phyloP scores from a whole-genome alignment of 1,140 invertebrate species.

The Dinoponera quadriceps region DNA sequence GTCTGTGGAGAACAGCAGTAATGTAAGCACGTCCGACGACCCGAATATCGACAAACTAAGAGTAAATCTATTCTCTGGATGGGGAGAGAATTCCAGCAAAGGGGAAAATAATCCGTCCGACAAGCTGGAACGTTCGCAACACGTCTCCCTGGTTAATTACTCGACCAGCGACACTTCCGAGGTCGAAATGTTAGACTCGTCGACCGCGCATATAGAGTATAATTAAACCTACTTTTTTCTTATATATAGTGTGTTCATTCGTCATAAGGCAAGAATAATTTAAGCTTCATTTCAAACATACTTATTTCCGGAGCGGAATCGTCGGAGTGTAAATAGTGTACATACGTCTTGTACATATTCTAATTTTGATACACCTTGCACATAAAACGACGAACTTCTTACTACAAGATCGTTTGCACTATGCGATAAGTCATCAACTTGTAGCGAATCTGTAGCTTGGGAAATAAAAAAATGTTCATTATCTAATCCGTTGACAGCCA shows the following conservation, averaged over 20 bases:
- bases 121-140: constrained; percentile 75
- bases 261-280: constrained; percentile 24
- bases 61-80: constrained; percentile 83
- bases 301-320: not conserved
- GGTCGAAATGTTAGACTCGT: constrained; percentile 86
- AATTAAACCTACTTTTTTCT: constrained; percentile 62
- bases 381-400: constrained; percentile 1
- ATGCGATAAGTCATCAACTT: constrained; percentile 4
- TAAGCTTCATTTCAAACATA: constrained; percentile 14
- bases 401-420: not conserved
- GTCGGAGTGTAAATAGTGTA: constrained; percentile 20
- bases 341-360: constrained; percentile 4
- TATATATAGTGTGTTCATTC: not conserved
- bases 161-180: constrained; percentile 83
- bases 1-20: constrained; percentile 68
- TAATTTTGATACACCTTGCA: constrained; percentile 42
- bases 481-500: no score
- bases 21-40: constrained; percentile 58
- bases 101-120: constrained; percentile 75
- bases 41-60: constrained; percentile 81
- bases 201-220: constrained; percentile 83
- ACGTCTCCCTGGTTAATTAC: constrained; percentile 79
- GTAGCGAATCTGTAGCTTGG: constrained; percentile 7
- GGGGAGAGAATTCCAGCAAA: constrained; percentile 82
- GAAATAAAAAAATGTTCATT: constrained; percentile 36